Evolutionary conservation across 2,113 vertebrate genomes (phyloP).

Genomic region (Oxyruncus cristatus): DNA sequence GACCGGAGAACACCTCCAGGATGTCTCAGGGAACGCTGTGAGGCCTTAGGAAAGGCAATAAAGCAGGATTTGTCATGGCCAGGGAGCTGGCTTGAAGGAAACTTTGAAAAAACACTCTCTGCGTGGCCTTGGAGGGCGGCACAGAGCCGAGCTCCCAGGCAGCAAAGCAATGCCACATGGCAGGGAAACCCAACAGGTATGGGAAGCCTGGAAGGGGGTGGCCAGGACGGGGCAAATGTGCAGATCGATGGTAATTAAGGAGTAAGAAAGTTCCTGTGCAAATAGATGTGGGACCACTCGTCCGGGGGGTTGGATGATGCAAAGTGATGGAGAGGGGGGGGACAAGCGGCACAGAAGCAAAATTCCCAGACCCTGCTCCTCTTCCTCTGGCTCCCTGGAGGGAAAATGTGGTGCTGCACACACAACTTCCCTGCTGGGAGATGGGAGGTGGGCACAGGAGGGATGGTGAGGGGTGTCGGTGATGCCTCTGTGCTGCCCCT

Average conservation of each 20-base stretch:
- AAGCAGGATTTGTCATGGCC: constrained; percentile 16
- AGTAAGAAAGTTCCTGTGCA: not conserved
- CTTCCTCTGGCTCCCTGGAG: not conserved
- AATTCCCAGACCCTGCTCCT: not conserved
- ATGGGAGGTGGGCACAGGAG: rapidly evolving
- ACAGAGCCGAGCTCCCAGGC: not conserved
- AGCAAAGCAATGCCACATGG: constrained; percentile 12
- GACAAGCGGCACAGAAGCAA: rapidly evolving
- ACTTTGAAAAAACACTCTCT: not conserved
- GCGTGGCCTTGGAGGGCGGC: not conserved
- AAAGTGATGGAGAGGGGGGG: rapidly evolving
- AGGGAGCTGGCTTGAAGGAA: constrained; percentile 4
- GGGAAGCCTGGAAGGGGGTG: not conserved
- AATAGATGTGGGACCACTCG: rapidly evolving
- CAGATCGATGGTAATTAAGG: not conserved
- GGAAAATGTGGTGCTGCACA: rapidly evolving
- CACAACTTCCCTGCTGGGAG: rapidly evolving
- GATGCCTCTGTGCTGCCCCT: rapidly evolving
- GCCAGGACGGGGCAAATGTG: not conserved
- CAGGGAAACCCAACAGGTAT: not conserved
- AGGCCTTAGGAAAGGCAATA: constrained; percentile 3
- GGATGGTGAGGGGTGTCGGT: rapidly evolving
- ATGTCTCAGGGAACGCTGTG: not conserved
- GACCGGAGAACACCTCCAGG: not conserved
- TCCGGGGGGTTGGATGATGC: rapidly evolving